A percentile compares a stretch with the other conserved stretches of the same genome.
phyloP scores from a whole-genome alignment of 2,113 vertebrate genomes.

The Malurus melanocephalus region DNA sequence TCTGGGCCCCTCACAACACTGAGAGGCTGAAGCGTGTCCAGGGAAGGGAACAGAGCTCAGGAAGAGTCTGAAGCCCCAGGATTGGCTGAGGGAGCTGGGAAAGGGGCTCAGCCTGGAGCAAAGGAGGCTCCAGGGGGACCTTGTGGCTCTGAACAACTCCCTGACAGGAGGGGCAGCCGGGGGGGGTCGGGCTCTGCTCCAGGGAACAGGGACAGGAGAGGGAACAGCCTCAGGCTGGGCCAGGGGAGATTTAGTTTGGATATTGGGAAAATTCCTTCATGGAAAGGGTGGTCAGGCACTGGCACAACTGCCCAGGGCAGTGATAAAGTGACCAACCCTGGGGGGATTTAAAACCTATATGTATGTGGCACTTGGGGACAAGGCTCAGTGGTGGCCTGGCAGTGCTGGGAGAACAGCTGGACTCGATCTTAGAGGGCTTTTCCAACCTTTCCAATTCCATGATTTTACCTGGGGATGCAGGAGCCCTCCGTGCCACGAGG shows the following conservation, averaged over 20 bases:
- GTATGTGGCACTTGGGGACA: neutral
- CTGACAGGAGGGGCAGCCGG: neutral
- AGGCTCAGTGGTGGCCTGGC: neutral
- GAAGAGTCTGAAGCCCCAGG: neutral
- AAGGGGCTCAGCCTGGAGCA: neutral
- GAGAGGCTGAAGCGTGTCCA: accelerated
- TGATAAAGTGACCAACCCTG: accelerated
- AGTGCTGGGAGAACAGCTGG: neutral
- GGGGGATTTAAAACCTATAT: accelerated
- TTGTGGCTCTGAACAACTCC: neutral
- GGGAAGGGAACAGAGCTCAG: neutral
- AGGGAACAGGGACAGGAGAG: neutral
- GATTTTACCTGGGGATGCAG: neutral
- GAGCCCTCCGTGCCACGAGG: accelerated
- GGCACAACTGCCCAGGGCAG: neutral
- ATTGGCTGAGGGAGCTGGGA: neutral
- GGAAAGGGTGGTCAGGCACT: accelerated
- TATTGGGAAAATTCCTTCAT: accelerated
- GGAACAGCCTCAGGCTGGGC: accelerated
- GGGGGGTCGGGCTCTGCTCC: neutral
- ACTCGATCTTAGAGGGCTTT: neutral
- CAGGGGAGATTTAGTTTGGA: accelerated
- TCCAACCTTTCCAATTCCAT: neutral
- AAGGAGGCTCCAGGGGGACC: neutral
- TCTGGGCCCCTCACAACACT: neutral